Percentiles rank a stretch among this genome's conserved stretches.
Evolutionary conservation across 2,888 invertebrate species (phyloP).

Genomic region (Chrysotoxum bicinctum): DNA sequence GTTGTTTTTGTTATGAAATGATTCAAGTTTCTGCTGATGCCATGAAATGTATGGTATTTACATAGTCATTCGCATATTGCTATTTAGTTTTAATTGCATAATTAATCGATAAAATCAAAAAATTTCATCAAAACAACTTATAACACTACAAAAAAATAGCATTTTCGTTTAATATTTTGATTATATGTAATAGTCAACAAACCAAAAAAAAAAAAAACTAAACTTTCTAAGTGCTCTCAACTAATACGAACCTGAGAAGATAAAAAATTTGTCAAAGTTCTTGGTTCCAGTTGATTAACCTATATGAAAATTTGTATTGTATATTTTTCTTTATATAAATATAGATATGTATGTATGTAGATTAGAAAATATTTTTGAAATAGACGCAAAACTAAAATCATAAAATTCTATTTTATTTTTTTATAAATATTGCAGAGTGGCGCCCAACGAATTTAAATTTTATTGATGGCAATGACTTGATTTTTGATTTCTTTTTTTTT

Average conservation of each 20-base stretch:
- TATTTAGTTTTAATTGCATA: background rate
- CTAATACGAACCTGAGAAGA: constrained; percentile 31
- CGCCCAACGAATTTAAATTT: background rate
- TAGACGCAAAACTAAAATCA: background rate
- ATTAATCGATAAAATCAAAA: background rate
- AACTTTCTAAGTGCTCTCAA: background rate
- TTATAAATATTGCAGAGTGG: background rate
- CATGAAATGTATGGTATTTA: background rate
- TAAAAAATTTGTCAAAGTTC: constrained; percentile 34
- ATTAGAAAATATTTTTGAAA: background rate
- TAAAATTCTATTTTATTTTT: background rate
- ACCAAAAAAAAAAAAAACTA: no score
- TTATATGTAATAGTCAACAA: background rate
- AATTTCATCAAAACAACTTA: background rate
- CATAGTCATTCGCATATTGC: background rate
- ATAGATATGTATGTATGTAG: background rate
- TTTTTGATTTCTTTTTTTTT: background rate
- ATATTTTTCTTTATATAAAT: background rate
- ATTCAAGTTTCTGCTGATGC: background rate
- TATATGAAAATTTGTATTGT: background rate
- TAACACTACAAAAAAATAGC: background rate
- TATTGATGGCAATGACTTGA: background rate
- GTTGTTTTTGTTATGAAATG: background rate
- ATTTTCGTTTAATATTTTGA: background rate
- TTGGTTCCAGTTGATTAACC: constrained; percentile 22